Conservation (phyloP, 2,888 invertebrate genomes). For the Cheilosia impressa region DNA sequence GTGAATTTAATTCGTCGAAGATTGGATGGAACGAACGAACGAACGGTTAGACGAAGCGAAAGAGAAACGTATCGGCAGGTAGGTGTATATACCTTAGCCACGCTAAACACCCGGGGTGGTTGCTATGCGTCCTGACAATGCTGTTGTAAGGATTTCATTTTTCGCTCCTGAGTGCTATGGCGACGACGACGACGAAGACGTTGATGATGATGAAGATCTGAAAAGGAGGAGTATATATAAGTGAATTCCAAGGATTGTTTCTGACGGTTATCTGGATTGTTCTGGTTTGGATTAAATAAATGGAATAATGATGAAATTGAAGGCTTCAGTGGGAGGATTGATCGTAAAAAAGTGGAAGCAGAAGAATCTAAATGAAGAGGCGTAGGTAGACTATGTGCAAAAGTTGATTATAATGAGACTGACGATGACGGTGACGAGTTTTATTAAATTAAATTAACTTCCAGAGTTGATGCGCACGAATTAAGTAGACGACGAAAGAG, state of each 20-base stretch:
- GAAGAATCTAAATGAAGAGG: slow-evolving; percentile 12
- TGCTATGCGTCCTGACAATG: slow-evolving; percentile 7
- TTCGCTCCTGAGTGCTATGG: slow-evolving; percentile 7
- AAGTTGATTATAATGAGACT: slow-evolving; percentile 55
- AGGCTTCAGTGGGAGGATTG: slow-evolving; percentile 15
- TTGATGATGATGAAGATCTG: background rate
- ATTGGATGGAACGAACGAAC: slow-evolving; percentile 27
- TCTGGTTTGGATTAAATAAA: slow-evolving; percentile 58
- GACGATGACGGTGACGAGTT: slow-evolving; percentile 50
- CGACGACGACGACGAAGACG: slow-evolving; percentile 4
- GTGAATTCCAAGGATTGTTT: slow-evolving; percentile 48
- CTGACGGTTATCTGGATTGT: slow-evolving; percentile 50
- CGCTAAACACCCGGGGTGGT: slow-evolving; percentile 1
- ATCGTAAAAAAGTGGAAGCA: slow-evolving; percentile 16
- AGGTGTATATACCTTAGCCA: background rate
- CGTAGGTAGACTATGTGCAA: background rate
- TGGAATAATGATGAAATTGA: slow-evolving; percentile 62
- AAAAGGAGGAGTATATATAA: slow-evolving; percentile 28
- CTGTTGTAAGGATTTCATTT: slow-evolving; percentile 17
- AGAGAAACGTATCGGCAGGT: slow-evolving; percentile 34
- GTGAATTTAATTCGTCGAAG: slow-evolving; percentile 52
- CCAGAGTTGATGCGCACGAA: slow-evolving; percentile 30
- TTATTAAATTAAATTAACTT: slow-evolving; percentile 63
- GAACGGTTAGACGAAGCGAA: slow-evolving; percentile 13
- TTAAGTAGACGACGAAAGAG: slow-evolving; percentile 29